Conservation (phyloP, 2,113 vertebrate species). For the Rhodinocichla rosea region DNA sequence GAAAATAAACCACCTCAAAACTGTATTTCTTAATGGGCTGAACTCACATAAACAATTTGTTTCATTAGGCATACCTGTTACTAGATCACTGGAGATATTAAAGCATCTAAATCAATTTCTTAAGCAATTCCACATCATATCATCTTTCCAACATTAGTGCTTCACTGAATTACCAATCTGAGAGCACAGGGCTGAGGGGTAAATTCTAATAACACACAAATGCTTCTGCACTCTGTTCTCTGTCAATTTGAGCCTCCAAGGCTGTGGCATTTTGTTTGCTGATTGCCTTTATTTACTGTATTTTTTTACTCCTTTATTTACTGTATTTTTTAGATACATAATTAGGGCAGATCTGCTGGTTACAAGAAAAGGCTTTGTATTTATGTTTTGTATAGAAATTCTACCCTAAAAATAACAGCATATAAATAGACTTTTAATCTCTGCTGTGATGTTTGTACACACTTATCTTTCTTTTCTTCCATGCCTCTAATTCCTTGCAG, state of each 20-base stretch:
- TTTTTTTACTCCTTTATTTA: constrained; percentile 2
- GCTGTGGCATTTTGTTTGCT: background rate
- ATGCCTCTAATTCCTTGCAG: background rate
- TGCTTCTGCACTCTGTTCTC: background rate
- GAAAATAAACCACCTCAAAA: background rate
- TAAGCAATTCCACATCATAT: background rate
- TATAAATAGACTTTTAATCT: background rate
- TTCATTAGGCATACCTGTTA: background rate
- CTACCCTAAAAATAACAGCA: background rate
- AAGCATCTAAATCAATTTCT: constrained; percentile 31
- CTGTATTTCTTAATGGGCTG: background rate
- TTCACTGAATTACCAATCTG: background rate
- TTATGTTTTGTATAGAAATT: background rate
- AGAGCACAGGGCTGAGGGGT: background rate
- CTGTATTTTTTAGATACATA: background rate
- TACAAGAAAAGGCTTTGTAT: background rate
- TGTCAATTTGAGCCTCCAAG: background rate
- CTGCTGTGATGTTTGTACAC: constrained; percentile 8
- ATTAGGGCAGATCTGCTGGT: background rate
- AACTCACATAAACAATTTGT: background rate
- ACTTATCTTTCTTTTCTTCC: constrained; percentile 14
- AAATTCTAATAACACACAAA: background rate
- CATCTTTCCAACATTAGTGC: background rate
- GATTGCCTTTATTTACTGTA: background rate
- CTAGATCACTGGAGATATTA: background rate